Evolutionary conservation across 2,888 invertebrate genomes (phyloP), one percentile per base, ranked within the genome.

Genomic region (Tenthredo livida): DNA sequence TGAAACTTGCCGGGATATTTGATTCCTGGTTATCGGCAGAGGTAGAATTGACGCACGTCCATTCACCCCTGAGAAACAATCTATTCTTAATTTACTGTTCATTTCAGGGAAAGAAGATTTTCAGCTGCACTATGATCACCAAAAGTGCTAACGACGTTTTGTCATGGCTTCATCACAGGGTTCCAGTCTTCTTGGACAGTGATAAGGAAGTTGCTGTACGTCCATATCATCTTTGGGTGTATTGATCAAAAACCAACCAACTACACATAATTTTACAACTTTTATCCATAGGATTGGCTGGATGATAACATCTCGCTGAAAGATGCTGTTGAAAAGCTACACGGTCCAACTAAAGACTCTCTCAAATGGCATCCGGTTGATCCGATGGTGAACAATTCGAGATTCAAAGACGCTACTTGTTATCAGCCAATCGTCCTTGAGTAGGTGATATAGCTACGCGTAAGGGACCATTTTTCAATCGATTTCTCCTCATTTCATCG

Each of bases 1-100:
- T 98, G 65, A 95, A 96, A 87, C 95, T 98, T 94, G 97, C 97
- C 80, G 97, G 97, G 0, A 92, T 98, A 0, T 98, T 96, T 91
- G 95, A 96, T 92, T 93, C 94, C 0, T 97, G 97, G 96, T 94
- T 95, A 88, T 93, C 95, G 89, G 93, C 94, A 33, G 88, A 91
- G 85, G 94, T 91, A 85, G 21, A 10, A 43, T 47, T 47, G 43
- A 10, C 12, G n/a, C n/a, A 12, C 12, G 12, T 47, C 15, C 17
- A 25, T n/a, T 43, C 72, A 37, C 33, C n/a, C 29, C 3, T 17
- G 15, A n/a, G n/a, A 58, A 47, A 29, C 47, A 40, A 10, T 78
- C 21, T 84, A 54, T 72, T 82, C 73, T 10, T 10, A 10, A 25
- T 58, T 54, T 33, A n/a, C 15, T 58, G 15, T 47, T 4, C 4